Conservation (phyloP, 2,113 vertebrate genomes). For the Zonotrichia leucophrys region DNA sequence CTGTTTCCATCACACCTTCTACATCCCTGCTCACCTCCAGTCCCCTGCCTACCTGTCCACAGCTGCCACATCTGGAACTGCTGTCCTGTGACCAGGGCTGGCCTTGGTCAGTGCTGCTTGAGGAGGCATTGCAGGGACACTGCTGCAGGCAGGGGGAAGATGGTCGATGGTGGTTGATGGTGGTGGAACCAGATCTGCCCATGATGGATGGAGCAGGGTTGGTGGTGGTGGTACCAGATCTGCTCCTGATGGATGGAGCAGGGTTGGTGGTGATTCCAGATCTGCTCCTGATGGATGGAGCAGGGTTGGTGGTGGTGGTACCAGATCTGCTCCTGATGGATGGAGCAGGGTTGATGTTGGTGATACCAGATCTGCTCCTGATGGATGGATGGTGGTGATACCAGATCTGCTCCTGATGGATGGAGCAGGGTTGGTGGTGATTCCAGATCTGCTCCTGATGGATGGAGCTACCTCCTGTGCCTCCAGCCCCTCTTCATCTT, state of each 20-base stretch:
- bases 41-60: no score
- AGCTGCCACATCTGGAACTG: neutral
- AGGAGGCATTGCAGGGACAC: neutral
- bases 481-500: neutral
- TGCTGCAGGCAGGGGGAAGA: neutral
- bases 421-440: neutral
- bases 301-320: no score
- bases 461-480: neutral
- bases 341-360: neutral
- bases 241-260: no score
- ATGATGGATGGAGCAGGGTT: neutral
- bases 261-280: neutral
- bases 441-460: neutral
- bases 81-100: neutral
- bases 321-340: neutral
- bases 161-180: neutral
- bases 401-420: neutral
- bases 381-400: neutral
- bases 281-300: no score
- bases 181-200: no score
- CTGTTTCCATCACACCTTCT: neutral
- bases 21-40: rapidly evolving
- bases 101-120: rapidly evolving
- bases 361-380: no score
- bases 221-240: no score